A percentile compares a stretch with the other conserved stretches of the same genome.
Evolutionary conservation across 2,888 invertebrate species (phyloP).

Genomic region (Trilocha varians): DNA sequence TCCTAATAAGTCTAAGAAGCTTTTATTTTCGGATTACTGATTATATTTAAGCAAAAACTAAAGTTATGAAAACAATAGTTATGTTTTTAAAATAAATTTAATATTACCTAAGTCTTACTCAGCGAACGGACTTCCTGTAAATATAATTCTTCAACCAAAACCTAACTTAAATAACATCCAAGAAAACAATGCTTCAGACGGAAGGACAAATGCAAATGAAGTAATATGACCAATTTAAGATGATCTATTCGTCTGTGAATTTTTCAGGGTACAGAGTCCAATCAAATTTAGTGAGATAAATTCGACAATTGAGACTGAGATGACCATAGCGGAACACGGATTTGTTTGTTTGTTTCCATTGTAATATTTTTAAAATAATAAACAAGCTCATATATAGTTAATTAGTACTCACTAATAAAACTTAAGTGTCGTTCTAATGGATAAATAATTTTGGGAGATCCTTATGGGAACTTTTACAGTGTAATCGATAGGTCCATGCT

Average conservation of each 20-base stretch:
- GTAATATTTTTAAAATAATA: too few species aligned
- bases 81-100: background rate
- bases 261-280: constrained; percentile 17
- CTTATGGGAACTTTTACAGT: too few species aligned
- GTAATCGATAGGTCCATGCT: too few species aligned
- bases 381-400: too few species aligned
- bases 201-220: constrained; percentile 51
- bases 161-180: constrained; percentile 39
- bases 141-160: constrained; percentile 28
- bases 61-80: background rate
- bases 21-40: too few species aligned
- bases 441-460: too few species aligned
- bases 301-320: constrained; percentile 56
- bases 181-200: constrained; percentile 42
- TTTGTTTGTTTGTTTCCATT: constrained; percentile 36
- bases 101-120: constrained; percentile 14
- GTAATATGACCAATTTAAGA: constrained; percentile 24
- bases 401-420: too few species aligned
- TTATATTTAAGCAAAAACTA: too few species aligned
- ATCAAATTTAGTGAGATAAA: constrained; percentile 41
- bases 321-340: constrained; percentile 61
- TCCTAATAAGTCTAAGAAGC: too few species aligned
- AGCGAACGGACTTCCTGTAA: constrained; percentile 27
- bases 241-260: constrained; percentile 19
- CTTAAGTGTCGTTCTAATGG: too few species aligned